Base-by-base conservation (phyloP, 2,888 invertebrate species). In the Chloroclysta siterata region DNA sequence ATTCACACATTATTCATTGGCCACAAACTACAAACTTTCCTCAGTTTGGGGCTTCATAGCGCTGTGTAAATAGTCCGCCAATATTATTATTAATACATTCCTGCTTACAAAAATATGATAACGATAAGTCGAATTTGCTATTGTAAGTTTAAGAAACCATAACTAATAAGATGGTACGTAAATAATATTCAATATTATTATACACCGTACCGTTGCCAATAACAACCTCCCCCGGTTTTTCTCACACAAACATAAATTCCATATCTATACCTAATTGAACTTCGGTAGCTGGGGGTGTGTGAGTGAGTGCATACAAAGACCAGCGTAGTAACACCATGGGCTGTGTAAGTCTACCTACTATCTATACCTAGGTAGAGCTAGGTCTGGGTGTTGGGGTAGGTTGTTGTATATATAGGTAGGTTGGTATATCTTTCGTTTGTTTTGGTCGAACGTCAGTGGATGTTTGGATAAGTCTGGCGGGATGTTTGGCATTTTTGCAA, bases 311-410 rank as follows among this genome's bases (percentile, higher is more conserved):
- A 69, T 53, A 53, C 44, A 55, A 29, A 29, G 42, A 22, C 13
- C n/a, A 17, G 8, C 33, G 50, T 13, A 5, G 47, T 11, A 39
- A 39, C 11, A 39, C 36, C 36, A 39, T 39, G 36, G 33, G 0
- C 11, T 44, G n/a, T 44, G 29, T 39, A 46, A 28, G 52, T 70
- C 71, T 77, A 78, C 76, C 76, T 79, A 68, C 22, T 65, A 60
- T 8, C 33, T 33, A 2, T 33, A 6, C 22, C 22, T 22, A 17
- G 17, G 46, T 47, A 46, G 50, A 47, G 28, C 7, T 75, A 29
- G 33, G 76, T 77, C 70, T 73, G 74, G 74, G 75, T 79, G 75
- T 62, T 87, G 79, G 81, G 88, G 83, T 82, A 86, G 86, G 85
- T 80, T 76, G 14, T 56, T n/a, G 2, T 50, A 59, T 44, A 44